Base-by-base conservation (phyloP, 1,140 invertebrate genomes). In the Drosophila sp. region DNA sequence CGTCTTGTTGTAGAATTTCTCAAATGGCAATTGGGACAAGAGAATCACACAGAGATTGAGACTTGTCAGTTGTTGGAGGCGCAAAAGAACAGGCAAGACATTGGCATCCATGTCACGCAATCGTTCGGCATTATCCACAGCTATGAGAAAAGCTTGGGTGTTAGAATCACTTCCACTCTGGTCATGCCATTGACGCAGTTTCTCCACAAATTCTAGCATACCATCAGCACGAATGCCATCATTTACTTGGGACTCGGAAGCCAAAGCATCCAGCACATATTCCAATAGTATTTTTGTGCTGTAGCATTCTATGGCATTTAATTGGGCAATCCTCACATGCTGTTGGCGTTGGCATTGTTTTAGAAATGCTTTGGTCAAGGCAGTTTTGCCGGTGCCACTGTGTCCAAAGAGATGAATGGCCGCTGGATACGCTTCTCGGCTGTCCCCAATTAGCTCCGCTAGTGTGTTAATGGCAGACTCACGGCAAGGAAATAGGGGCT, bases 271-370 rank as follows among this genome's bases (percentile, higher is more conserved):
- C 29, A 97, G 70, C 25, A 97, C 95, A n/a, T 94, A 94, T 91
- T 97, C 96, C 81, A 95, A 96, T 44, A 98, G 92, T 60, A 97
- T 94, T 92, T 95, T 95, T 1, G 93, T 92, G n/a, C 94, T 94
- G 81, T 96, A 96, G 84, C 96, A 96, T 90, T 98, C 97, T 4
- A 97, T 93, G 89, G 96, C 96, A 91, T 97, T 96, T n/a, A 98
- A 92, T 55, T 94, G 90, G 27, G 95, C 94, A 79, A 94, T 92
- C 86, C 94, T 95, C 47, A 95, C 94, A 6, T 93, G 79, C 40
- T 95, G 92, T 72, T 93, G 91, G 23, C 93, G 79, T 8, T 29
- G 23, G 33, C 74, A 79, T 40, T 82, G 60, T 5, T 68, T 61
- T 1, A 97, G 83, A 10, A 96, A 85, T 17, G 92, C 92, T 50